Percentiles rank a stretch among this genome's conserved stretches.
Evolutionary conservation across 2,113 vertebrate species (phyloP).

Genomic region (Zootoca vivipara): DNA sequence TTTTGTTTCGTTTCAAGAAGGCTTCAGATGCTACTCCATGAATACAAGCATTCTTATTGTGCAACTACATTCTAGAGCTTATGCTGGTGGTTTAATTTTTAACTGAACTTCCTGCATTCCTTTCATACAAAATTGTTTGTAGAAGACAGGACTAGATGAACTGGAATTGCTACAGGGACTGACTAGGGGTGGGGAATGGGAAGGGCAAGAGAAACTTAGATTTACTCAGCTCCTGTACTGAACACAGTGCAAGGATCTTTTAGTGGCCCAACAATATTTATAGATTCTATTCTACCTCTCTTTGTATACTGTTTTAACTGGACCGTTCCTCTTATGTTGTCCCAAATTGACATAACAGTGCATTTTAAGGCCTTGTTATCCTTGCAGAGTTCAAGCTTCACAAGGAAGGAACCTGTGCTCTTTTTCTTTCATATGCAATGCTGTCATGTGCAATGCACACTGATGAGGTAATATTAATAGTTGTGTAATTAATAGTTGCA

Average conservation of each 20-base stretch:
- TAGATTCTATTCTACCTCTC: not conserved
- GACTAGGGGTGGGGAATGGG: too few relatives aligned
- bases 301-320: too few relatives aligned
- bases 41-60: not conserved
- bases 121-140: not conserved
- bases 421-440: too few relatives aligned
- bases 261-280: too few relatives aligned
- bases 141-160: not conserved
- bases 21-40: not conserved
- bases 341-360: too few relatives aligned
- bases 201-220: not conserved
- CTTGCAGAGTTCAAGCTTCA: too few relatives aligned
- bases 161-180: not conserved
- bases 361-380: too few relatives aligned
- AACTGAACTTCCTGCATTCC: slow-evolving; percentile 6
- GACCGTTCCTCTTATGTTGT: too few relatives aligned
- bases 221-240: fast-evolving
- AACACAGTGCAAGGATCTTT: fast-evolving
- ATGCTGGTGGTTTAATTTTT: not conserved
- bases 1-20: not conserved
- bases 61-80: not conserved
- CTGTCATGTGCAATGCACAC: too few relatives aligned
- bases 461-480: too few relatives aligned
- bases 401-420: too few relatives aligned
- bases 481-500: too few relatives aligned